A percentile compares a stretch with the other conserved stretches of the same genome.
Conservation (phyloP, 1,140 invertebrate genomes). For the Saccostrea glomerata region DNA sequence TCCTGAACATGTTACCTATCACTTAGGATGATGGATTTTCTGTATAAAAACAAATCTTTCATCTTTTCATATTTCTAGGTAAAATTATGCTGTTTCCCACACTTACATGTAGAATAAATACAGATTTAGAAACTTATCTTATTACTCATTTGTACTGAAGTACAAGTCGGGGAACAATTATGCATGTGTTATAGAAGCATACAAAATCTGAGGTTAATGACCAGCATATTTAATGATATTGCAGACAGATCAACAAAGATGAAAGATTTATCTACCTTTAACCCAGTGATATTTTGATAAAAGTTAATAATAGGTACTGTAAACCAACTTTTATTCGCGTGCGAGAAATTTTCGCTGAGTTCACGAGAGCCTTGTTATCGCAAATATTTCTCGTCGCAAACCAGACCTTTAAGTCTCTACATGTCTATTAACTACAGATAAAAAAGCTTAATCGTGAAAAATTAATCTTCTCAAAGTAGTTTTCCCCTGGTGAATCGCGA, state of each 20-base stretch:
- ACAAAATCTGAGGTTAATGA: not conserved
- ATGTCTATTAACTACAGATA: no score
- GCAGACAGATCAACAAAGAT: not conserved
- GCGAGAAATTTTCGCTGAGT: no score
- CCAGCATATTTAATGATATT: not conserved
- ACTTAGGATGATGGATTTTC: constrained; percentile 4
- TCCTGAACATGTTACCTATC: not conserved
- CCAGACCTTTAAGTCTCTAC: no score
- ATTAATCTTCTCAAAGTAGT: no score
- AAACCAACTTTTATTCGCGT: no score
- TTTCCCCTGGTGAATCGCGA: no score
- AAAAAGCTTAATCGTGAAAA: no score
- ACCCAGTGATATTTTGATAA: no score
- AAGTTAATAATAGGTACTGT: no score
- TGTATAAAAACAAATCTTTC: not conserved
- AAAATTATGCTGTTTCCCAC: not conserved
- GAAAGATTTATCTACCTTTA: not conserved
- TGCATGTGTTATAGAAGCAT: not conserved
- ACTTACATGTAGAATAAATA: not conserved
- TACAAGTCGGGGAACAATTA: not conserved
- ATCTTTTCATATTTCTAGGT: not conserved
- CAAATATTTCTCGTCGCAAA: no score
- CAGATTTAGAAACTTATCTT: not conserved
- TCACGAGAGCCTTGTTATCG: no score
- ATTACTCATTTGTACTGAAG: not conserved